phyloP scores from a whole-genome alignment of 2,888 invertebrate species.

The Iselma pallidipennis region DNA sequence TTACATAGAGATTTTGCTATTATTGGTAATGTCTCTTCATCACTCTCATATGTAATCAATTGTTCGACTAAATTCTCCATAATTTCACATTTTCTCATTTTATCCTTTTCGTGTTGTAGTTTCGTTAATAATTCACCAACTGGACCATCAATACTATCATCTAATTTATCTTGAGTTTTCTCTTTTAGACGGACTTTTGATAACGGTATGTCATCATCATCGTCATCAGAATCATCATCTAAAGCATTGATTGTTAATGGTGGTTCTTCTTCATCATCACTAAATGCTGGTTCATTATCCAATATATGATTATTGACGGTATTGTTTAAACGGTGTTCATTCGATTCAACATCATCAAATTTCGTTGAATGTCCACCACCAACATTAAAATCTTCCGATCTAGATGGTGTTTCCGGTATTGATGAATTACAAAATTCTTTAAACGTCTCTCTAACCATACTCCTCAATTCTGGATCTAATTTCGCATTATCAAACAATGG shows the following conservation, averaged over 20 bases:
- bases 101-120: constrained; percentile 62
- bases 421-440: constrained; percentile 75
- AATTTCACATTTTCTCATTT: constrained; percentile 65
- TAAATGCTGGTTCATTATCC: constrained; percentile 76
- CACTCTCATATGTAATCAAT: constrained; percentile 10
- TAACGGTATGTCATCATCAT: constrained; percentile 75
- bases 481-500: constrained; percentile 88
- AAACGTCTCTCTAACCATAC: constrained; percentile 87
- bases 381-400: constrained; percentile 35
- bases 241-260: constrained; percentile 52
- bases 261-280: constrained; percentile 81
- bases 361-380: constrained; percentile 29
- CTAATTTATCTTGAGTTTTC: constrained; percentile 49
- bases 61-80: constrained; percentile 52
- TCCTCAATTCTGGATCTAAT: constrained; percentile 79
- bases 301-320: constrained; percentile 56
- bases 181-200: constrained; percentile 75
- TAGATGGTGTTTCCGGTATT: constrained; percentile 45
- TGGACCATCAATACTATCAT: constrained; percentile 60
- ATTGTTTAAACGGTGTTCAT: constrained; percentile 34
- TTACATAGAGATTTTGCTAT: constrained; percentile 65
- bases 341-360: constrained; percentile 38
- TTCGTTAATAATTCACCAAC: constrained; percentile 61
- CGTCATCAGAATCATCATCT: constrained; percentile 71
- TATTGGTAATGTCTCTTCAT: constrained; percentile 49